phyloP scores from a whole-genome alignment of 2,888 invertebrate species.

The Eupithecia tripunctaria region DNA sequence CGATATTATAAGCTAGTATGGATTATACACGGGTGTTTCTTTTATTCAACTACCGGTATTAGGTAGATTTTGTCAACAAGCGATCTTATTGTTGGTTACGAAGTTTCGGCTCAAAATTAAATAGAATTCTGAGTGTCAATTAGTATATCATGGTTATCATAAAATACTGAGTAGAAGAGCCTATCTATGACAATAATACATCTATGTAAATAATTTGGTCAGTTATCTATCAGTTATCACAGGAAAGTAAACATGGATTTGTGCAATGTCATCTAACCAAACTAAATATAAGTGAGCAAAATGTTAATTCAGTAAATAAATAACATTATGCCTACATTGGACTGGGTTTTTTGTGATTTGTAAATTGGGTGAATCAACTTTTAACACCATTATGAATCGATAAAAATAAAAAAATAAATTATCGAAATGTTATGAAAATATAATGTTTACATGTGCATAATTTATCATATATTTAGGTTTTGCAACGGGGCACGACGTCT shows the following conservation, averaged over 20 bases:
- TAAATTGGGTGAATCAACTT: too few species aligned
- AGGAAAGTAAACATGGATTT: conserved; percentile 2
- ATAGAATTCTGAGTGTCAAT: background rate
- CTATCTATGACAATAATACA: background rate
- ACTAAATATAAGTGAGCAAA: background rate
- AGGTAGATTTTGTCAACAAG: background rate
- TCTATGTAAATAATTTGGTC: conserved; percentile 1
- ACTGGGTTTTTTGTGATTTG: background rate
- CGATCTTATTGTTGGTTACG: background rate
- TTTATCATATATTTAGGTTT: too few species aligned
- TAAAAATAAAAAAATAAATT: too few species aligned
- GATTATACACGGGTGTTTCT: too few species aligned
- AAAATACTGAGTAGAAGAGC: background rate
- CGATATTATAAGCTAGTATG: too few species aligned
- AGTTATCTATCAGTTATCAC: conserved; percentile 6
- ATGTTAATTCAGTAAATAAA: background rate
- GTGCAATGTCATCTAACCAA: background rate
- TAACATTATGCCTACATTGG: background rate
- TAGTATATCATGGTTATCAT: background rate
- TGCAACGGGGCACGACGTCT: too few species aligned
- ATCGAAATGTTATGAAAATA: too few species aligned
- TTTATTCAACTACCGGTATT: too few species aligned
- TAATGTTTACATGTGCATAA: too few species aligned
- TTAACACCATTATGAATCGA: too few species aligned
- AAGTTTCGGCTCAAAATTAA: background rate